phyloP scores from a whole-genome alignment of 2,113 vertebrate genomes.

The Syngnathus scovelli region DNA sequence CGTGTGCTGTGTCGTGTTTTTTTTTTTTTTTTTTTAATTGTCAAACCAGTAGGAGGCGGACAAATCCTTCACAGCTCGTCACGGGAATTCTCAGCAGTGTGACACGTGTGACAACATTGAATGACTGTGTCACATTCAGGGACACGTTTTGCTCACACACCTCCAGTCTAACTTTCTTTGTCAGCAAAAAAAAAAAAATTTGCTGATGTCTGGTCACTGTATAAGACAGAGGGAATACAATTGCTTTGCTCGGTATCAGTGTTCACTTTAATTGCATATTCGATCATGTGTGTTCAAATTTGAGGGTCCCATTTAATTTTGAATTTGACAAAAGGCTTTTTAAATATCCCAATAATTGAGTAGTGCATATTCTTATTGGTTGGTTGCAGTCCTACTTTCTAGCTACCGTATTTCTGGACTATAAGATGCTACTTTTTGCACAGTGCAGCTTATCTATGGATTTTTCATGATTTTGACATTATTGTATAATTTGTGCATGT shows the following conservation, averaged over 20 bases:
- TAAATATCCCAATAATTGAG: too few species aligned
- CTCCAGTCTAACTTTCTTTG: background rate
- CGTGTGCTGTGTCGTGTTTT: constrained; percentile 1
- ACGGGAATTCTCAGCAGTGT: constrained; percentile 9
- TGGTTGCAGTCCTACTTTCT: too few species aligned
- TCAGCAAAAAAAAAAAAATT: background rate
- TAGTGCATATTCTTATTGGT: too few species aligned
- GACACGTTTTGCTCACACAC: background rate
- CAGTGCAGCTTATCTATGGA: too few species aligned
- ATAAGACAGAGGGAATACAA: background rate
- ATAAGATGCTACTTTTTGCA: too few species aligned
- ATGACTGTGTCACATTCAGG: background rate
- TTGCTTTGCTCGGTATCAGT: background rate
- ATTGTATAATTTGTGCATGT: too few species aligned
- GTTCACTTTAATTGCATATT: background rate
- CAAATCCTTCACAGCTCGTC: constrained; percentile 37
- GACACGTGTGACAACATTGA: constrained; percentile 10
- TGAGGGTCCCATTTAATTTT: too few species aligned
- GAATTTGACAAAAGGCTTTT: too few species aligned
- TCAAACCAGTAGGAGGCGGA: constrained; percentile 18
- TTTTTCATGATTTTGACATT: too few species aligned
- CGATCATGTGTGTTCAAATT: background rate
- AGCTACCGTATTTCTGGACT: too few species aligned
- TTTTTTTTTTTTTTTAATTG: constrained; percentile 12
- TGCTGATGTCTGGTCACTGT: background rate